These are phyloP conservation scores for Delichon dasypus DNA, from an alignment of 2,797 vertebrate genomes.

Conservation along the genomic window DNA sequence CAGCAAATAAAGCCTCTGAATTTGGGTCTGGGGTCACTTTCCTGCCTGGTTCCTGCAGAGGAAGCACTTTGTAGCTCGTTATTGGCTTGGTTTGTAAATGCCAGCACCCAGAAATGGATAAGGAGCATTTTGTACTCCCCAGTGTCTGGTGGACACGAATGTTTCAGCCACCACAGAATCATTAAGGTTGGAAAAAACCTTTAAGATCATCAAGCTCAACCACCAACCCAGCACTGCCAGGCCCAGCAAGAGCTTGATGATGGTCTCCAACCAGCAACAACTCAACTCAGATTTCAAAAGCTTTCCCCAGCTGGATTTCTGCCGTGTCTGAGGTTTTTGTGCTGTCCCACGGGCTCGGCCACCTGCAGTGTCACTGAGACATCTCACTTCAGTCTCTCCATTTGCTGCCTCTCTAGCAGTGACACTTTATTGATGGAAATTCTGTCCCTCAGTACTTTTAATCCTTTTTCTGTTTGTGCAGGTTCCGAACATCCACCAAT, in stretches of 20 bases:
- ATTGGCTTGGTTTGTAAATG: not conserved
- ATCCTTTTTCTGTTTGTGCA: not conserved
- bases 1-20: not conserved
- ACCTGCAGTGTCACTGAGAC: not conserved
- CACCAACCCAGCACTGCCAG: not conserved
- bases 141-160: accelerated
- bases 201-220: not conserved
- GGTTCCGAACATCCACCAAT: not conserved
- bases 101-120: not conserved
- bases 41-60: not conserved
- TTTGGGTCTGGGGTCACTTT: not conserved
- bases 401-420: not conserved
- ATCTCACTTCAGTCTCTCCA: not conserved
- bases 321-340: not conserved
- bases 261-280: not conserved
- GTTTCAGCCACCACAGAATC: not conserved
- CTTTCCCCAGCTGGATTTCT: not conserved
- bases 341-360: not conserved
- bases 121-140: not conserved
- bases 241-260: not conserved
- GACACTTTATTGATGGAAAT: not conserved
- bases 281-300: not conserved
- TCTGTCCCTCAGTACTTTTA: not conserved
- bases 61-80: not conserved
- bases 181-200: not conserved